Evolutionary conservation across 2,797 vertebrate genomes (phyloP).

Genomic region (Eurystomus glaucurus): DNA sequence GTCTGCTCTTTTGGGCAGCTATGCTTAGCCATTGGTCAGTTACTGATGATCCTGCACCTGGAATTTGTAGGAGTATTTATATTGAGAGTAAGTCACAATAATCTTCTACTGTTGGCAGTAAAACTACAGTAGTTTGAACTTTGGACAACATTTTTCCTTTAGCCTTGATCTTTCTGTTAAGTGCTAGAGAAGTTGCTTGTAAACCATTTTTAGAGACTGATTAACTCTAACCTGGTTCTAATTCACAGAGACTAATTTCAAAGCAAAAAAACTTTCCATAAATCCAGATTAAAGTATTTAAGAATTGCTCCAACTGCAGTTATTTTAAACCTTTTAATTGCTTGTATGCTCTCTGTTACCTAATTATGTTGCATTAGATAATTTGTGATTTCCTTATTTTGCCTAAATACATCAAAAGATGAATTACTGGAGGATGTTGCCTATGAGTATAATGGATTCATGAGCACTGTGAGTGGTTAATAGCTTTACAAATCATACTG

Average conservation of each 20-base stretch:
- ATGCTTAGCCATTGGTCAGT: background rate
- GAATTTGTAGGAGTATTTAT: background rate
- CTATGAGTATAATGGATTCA: conserved; percentile 50
- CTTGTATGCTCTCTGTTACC: background rate
- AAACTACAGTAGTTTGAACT: background rate
- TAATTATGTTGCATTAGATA: background rate
- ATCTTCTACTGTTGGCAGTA: background rate
- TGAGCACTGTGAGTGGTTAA: conserved; percentile 51
- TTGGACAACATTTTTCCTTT: background rate
- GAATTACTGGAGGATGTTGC: conserved; percentile 45
- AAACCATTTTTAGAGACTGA: background rate
- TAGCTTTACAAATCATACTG: conserved; percentile 47
- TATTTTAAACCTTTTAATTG: conserved; percentile 46
- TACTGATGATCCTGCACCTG: background rate
- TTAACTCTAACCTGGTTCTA: background rate
- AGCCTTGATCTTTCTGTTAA: accelerated
- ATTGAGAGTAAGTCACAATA: background rate
- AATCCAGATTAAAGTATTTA: background rate
- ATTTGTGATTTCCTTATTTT: conserved; percentile 61
- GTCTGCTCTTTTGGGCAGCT: background rate
- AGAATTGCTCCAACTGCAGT: background rate
- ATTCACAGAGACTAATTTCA: background rate
- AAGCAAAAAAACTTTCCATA: background rate
- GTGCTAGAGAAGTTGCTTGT: background rate
- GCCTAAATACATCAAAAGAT: conserved; percentile 37